Evolutionary conservation across 2,888 invertebrate species (phyloP).

Genomic region (Xanthia togata): DNA sequence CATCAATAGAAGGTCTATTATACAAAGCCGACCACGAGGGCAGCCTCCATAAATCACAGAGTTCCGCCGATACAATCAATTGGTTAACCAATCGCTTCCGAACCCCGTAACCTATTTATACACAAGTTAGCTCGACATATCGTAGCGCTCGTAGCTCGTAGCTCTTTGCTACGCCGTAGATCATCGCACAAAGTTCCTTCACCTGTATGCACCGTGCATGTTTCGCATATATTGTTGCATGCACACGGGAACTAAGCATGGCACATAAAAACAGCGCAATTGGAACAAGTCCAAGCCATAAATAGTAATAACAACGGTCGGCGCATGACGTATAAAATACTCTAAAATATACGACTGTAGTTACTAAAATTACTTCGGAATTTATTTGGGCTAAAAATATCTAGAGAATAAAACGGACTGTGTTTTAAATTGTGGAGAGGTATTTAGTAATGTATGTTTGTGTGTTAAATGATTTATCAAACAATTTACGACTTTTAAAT

Average conservation of each 20-base stretch:
- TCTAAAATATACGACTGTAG: slow-evolving; percentile 40
- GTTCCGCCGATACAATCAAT: slow-evolving; percentile 18
- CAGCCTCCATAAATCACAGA: slow-evolving; percentile 2
- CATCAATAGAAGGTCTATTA: no score
- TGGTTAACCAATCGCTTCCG: slow-evolving; percentile 18
- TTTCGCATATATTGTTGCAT: slow-evolving; percentile 27
- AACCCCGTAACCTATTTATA: background rate
- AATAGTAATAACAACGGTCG: slow-evolving; percentile 52
- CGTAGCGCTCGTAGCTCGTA: slow-evolving; percentile 53
- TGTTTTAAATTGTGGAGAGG: slow-evolving; percentile 1
- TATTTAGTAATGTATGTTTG: background rate
- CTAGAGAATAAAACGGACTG: background rate
- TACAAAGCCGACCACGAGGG: background rate
- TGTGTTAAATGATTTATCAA: background rate
- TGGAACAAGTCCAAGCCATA: slow-evolving; percentile 53
- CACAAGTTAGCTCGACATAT: background rate
- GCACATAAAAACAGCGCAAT: slow-evolving; percentile 29
- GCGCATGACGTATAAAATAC: slow-evolving; percentile 53
- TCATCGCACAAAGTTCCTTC: slow-evolving; percentile 39
- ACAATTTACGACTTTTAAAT: background rate
- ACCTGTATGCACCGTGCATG: slow-evolving; percentile 31
- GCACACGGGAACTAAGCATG: slow-evolving; percentile 3
- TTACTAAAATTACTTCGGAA: slow-evolving; percentile 31
- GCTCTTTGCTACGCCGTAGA: slow-evolving; percentile 53
- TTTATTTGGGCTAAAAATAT: slow-evolving; percentile 27